These are phyloP conservation scores for Plutella xylostella DNA, from an alignment of 2,888 invertebrate species.

Conservation along the genomic window DNA sequence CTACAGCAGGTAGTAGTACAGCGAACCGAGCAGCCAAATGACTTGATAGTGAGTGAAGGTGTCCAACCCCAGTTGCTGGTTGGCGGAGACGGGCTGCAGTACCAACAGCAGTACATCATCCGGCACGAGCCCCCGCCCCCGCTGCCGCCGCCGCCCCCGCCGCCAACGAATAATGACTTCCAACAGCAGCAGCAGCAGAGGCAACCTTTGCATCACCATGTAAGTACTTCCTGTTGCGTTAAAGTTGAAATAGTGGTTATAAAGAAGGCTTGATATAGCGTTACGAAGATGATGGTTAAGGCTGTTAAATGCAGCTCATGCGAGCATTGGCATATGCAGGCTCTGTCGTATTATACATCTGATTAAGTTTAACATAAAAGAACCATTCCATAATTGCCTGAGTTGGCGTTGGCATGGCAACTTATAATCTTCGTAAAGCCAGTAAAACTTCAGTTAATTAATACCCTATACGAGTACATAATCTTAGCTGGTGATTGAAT, in stretches of 20 bases:
- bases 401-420: too few relatives aligned
- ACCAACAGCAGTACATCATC: conserved; percentile 61
- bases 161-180: conserved; percentile 44
- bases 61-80: conserved; percentile 55
- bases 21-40: conserved; percentile 64
- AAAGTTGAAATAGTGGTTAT: too few relatives aligned
- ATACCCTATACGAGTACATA: too few relatives aligned
- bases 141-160: conserved; percentile 39
- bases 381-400: neutral
- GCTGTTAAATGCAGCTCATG: too few relatives aligned
- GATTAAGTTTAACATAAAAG: too few relatives aligned
- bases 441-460: too few relatives aligned
- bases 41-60: conserved; percentile 65
- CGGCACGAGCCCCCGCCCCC: conserved; percentile 51
- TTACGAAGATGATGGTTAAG: too few relatives aligned
- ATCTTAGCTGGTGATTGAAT: too few relatives aligned
- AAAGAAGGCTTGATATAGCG: too few relatives aligned
- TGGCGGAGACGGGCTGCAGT: conserved; percentile 51
- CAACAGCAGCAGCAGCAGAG: conserved; percentile 37
- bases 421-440: too few relatives aligned
- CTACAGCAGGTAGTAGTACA: conserved; percentile 56
- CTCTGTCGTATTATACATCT: too few relatives aligned
- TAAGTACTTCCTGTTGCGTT: conserved; percentile 20
- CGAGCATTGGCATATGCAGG: too few relatives aligned
- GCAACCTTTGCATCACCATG: conserved; percentile 46